These are phyloP conservation scores for Panonychus citri DNA, from an alignment of 1,140 invertebrate genomes.

Conservation along the genomic window DNA sequence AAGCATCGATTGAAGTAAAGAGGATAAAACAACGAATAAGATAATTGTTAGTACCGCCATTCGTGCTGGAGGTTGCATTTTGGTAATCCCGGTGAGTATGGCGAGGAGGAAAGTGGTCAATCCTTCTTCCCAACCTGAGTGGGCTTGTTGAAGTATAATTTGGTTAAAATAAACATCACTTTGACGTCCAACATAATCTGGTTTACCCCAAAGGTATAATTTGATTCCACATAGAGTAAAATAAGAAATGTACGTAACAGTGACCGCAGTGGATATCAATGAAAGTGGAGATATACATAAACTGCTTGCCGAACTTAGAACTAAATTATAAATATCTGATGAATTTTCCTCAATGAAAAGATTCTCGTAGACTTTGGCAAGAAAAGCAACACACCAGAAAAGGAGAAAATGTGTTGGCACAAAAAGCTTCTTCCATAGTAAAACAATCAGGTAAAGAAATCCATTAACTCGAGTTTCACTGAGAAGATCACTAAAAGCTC, in stretches of 20 bases:
- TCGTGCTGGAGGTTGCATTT: constrained; percentile 28
- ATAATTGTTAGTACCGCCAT: constrained; percentile 31
- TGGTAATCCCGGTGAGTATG: constrained; percentile 30
- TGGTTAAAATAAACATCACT: neutral
- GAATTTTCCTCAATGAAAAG: constrained; percentile 7
- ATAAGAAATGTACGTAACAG: constrained; percentile 29
- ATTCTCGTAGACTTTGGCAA: constrained; percentile 22
- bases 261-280: constrained; percentile 28
- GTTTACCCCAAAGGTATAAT: constrained; percentile 24
- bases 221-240: constrained; percentile 25
- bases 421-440: constrained; percentile 23
- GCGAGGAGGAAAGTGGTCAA: constrained; percentile 30
- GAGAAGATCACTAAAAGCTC: constrained; percentile 17
- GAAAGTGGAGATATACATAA: constrained; percentile 30
- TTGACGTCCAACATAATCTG: constrained; percentile 16
- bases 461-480: constrained; percentile 21
- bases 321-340: constrained; percentile 22
- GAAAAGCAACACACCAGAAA: constrained; percentile 26
- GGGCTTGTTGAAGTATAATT: constrained; percentile 13
- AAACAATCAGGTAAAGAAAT: constrained; percentile 20
- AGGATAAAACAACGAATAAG: constrained; percentile 30
- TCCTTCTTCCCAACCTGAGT: constrained; percentile 32
- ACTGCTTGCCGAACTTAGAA: constrained; percentile 25
- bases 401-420: constrained; percentile 26
- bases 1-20: constrained; percentile 32